Conservation (phyloP, 2,797 vertebrate species). For the Ptychobarbus kaznakovi region DNA sequence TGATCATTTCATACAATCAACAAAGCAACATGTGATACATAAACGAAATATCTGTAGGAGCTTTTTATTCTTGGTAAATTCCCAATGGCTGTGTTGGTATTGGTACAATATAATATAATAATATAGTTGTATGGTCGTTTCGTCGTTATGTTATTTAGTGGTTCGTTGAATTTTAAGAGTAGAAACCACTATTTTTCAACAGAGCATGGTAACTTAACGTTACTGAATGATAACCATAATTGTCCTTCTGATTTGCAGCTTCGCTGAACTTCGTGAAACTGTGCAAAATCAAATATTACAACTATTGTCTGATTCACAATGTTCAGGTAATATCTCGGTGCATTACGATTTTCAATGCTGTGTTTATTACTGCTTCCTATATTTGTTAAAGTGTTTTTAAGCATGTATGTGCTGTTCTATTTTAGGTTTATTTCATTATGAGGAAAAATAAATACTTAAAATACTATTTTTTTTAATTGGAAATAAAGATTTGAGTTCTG, state of each 20-base stretch:
- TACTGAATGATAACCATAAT: neutral
- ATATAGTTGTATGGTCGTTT: neutral
- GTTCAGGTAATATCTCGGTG: constrained; percentile 85
- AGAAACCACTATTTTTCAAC: neutral
- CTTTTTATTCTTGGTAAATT: neutral
- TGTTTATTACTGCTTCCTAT: too few relatives aligned
- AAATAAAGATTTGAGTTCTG: neutral
- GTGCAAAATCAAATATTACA: constrained; percentile 98
- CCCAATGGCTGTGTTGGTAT: neutral
- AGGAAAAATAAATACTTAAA: neutral
- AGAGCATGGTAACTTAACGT: too few relatives aligned
- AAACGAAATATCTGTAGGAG: too few relatives aligned
- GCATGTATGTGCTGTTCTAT: too few relatives aligned
- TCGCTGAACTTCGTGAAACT: constrained; percentile 95
- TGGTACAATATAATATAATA: too few relatives aligned
- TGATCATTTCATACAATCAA: neutral
- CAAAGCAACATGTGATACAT: neutral
- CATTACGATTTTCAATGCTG: too few relatives aligned
- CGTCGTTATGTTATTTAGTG: neutral
- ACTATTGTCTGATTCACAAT: constrained; percentile 96
- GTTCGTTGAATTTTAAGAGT: neutral
- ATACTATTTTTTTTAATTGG: neutral
- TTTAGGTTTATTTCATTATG: neutral
- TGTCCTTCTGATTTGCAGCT: constrained; percentile 76
- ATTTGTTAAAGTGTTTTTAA: neutral